phyloP scores from a whole-genome alignment of 1,140 invertebrate species.

The Heterodera schachtii region DNA sequence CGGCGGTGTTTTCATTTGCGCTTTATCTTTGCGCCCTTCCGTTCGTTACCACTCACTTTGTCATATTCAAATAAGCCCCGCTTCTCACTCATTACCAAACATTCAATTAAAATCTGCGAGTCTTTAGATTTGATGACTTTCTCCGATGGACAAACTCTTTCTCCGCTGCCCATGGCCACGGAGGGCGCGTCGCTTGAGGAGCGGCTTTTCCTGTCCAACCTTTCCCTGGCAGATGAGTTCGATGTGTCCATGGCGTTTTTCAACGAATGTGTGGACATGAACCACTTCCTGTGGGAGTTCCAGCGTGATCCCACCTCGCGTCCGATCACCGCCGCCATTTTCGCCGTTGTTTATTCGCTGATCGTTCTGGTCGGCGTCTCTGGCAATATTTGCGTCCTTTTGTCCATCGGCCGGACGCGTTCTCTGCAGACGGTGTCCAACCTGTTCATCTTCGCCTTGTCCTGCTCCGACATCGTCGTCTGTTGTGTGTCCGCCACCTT shows the following conservation, averaged over 20 bases:
- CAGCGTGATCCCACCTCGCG: conserved; percentile 38
- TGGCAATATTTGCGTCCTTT: conserved; percentile 44
- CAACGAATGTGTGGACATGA: conserved; percentile 33
- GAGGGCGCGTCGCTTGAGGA: neutral
- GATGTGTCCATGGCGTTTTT: neutral
- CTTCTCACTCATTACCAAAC: too few species aligned
- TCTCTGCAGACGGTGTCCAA: conserved; percentile 66
- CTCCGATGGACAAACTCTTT: neutral
- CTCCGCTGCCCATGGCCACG: neutral
- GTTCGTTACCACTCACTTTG: too few species aligned
- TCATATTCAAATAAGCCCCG: too few species aligned
- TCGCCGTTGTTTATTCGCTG: conserved; percentile 43
- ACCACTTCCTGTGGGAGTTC: conserved; percentile 37
- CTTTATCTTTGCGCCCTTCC: too few species aligned
- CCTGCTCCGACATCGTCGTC: conserved; percentile 63
- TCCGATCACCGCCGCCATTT: conserved; percentile 22
- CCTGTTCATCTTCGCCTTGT: conserved; percentile 58
- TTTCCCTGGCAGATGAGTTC: neutral
- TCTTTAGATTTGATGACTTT: neutral
- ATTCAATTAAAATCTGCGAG: too few species aligned
- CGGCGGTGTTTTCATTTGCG: too few species aligned
- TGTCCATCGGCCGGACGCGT: conserved; percentile 42
- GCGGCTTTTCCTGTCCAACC: neutral
- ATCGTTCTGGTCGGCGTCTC: conserved; percentile 40
- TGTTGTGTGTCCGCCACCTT: conserved; percentile 59